Conservation (phyloP, 53 echinoderm and acorn worm species). For the Actinopyga echinites region DNA sequence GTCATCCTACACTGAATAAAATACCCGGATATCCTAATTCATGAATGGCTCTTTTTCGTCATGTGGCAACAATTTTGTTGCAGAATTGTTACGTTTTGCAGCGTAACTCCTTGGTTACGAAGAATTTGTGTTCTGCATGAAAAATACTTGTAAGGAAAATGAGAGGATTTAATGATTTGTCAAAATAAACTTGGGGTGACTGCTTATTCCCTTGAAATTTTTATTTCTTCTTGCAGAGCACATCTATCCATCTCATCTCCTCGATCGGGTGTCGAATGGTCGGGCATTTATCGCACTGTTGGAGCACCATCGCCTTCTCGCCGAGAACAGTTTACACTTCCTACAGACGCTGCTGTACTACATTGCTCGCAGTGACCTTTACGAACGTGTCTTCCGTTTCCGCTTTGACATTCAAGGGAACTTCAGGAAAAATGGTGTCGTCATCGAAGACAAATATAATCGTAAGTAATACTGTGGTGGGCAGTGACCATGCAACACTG, state of each 20-base stretch:
- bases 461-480: slow-evolving; percentile 47
- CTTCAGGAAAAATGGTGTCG: slow-evolving; percentile 59
- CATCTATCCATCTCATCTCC: slow-evolving; percentile 66
- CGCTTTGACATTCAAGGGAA: slow-evolving; percentile 66
- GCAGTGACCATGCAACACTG: no score
- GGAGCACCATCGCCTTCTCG: slow-evolving; percentile 72
- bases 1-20: no score
- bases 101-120: no score
- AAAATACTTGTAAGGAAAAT: no score
- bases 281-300: slow-evolving; percentile 60
- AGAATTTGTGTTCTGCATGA: no score
- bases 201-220: no score
- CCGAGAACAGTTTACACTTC: slow-evolving; percentile 87
- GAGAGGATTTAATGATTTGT: no score
- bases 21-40: no score
- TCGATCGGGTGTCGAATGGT: slow-evolving; percentile 64
- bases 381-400: slow-evolving; percentile 77
- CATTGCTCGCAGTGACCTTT: slow-evolving; percentile 79
- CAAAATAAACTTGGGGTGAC: no score
- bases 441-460: slow-evolving; percentile 62
- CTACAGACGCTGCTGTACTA: slow-evolving; percentile 87
- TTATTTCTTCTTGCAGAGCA: slow-evolving; percentile 59
- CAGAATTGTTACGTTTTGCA: no score
- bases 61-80: no score
- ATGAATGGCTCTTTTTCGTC: no score